Conservation (phyloP, 2,797 vertebrate genomes). For the Molossus molossus region DNA sequence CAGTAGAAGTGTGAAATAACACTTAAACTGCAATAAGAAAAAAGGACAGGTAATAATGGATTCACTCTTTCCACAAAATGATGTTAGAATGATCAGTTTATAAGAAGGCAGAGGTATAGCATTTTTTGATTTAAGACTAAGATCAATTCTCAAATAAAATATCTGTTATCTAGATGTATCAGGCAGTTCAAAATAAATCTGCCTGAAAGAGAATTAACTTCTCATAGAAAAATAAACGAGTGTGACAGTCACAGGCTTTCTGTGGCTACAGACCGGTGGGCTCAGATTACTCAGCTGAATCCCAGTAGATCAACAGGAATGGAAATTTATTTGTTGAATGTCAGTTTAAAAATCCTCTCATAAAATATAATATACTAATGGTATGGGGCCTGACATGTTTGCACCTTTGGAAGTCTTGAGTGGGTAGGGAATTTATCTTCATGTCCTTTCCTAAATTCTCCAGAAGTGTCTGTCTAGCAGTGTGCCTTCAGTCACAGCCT, state of each 20-base stretch:
- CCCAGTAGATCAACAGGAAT: constrained; percentile 35
- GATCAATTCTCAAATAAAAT: background rate
- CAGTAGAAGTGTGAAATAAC: background rate
- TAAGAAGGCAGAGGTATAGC: background rate
- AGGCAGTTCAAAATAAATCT: constrained; percentile 45
- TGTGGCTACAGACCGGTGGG: background rate
- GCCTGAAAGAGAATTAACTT: background rate
- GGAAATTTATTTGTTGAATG: constrained; percentile 40
- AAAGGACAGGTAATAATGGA: background rate
- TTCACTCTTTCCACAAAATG: background rate
- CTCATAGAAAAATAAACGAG: constrained; percentile 1
- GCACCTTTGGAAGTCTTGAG: background rate
- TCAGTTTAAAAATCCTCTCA: constrained; percentile 53
- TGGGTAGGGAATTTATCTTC: background rate
- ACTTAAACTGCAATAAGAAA: background rate
- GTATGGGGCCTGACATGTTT: background rate
- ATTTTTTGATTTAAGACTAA: constrained; percentile 20
- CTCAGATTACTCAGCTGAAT: constrained; percentile 13
- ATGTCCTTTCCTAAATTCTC: background rate
- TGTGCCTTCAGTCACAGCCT: background rate
- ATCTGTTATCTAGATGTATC: background rate
- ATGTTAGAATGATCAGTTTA: constrained; percentile 14
- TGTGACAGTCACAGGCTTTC: background rate
- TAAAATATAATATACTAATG: constrained; percentile 24
- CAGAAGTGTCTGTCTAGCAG: background rate